Base-by-base conservation (phyloP, 53 echinoderm and acorn worm species). In the Paelopatides confundens region DNA sequence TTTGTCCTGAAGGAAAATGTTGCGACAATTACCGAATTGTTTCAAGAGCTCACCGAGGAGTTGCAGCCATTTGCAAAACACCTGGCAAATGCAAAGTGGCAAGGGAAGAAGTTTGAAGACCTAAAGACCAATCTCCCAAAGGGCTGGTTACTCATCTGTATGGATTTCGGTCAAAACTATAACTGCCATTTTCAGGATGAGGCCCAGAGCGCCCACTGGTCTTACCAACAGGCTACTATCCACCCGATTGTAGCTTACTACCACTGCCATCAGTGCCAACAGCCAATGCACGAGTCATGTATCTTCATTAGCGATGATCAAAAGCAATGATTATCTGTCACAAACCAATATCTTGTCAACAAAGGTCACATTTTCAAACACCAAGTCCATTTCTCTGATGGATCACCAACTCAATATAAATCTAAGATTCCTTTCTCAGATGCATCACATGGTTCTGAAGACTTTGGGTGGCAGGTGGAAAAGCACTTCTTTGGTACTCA, bases 161-260 rank as follows among this genome's bases (percentile, higher is more conserved):
- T 84, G 71, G 81, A 81, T 32, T 88, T 81, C 46, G 88, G 14
- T 10, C 64, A 88, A 32, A 88, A 88, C 35, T 88, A 88, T 34
- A 81, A 88, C 46, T 88, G 88, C 69, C 81, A 81, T 1, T 88
- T 36, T 28, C 82, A 88, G 58, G 89, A 89, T 35, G 89, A 89
- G 63, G 89, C 89, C 3, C 83, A 89, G 31, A 70, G 81, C 46
- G 81, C 88, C 18, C 88, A 88, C 52, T 88, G 81, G 88, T 35
- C 38, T 29, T 88, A 88, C 23, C 21, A 35, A 65, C 63, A 31
- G 39, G 15, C 28, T 62, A 88, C 17, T 78, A 66, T 88, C 3
- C 82, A 88, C 37, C 78, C 88, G 0, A 49, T 88, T 82, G 81
- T 88, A 4, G 88, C 67, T 10, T 88, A 81, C 35, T 88, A 88